phyloP scores from a whole-genome alignment of 2,888 invertebrate species.

The Ophonus ardosiacus region DNA sequence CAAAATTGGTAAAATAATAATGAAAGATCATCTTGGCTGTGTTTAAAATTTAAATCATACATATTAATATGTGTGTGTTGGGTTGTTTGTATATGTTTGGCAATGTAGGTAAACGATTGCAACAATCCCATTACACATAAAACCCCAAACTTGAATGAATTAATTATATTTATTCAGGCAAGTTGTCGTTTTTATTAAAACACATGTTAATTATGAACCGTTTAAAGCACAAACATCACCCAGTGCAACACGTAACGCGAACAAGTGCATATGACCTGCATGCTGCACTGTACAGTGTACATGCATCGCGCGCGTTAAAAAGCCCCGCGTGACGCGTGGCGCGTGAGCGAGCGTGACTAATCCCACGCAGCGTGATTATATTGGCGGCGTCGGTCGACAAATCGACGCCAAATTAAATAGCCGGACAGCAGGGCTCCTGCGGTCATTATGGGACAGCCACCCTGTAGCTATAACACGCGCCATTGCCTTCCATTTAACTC shows the following conservation, averaged over 20 bases:
- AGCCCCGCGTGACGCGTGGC: constrained; percentile 7
- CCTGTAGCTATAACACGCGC: no score
- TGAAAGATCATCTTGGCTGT: neutral
- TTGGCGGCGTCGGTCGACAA: constrained; percentile 72
- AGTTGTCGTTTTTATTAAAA: constrained; percentile 60
- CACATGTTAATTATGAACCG: constrained; percentile 62
- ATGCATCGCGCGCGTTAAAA: constrained; percentile 10
- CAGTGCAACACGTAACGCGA: constrained; percentile 14
- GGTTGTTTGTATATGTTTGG: neutral
- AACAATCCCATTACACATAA: neutral
- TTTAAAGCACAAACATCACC: constrained; percentile 57
- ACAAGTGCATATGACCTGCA: constrained; percentile 1
- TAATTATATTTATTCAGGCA: constrained; percentile 53
- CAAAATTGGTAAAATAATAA: no score
- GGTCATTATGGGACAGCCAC: no score
- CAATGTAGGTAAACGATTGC: neutral
- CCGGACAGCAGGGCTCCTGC: constrained; percentile 69
- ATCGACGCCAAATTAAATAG: constrained; percentile 75
- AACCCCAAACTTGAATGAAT: constrained; percentile 40
- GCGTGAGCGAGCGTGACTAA: constrained; percentile 57
- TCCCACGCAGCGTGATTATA: constrained; percentile 72
- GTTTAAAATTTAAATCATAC: no score
- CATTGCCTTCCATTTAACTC: no score
- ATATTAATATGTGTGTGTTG: neutral
- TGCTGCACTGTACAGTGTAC: neutral